A percentile compares a stretch with the other conserved stretches of the same genome.
Evolutionary conservation across 2,888 invertebrate species (phyloP).

Genomic region (Cephalotes varians): DNA sequence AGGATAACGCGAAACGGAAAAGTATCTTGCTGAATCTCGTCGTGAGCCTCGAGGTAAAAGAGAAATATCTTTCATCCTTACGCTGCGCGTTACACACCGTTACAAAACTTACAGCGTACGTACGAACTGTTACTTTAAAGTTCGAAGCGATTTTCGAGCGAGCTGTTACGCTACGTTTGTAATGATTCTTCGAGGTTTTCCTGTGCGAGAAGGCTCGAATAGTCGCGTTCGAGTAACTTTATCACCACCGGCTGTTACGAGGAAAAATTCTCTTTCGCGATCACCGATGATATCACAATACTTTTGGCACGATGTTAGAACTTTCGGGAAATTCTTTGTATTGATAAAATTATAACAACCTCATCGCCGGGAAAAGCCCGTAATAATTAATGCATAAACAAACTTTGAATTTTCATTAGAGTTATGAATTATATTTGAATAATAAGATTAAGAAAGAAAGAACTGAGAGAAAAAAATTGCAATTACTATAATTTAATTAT

Average conservation of each 20-base stretch:
- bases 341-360: not conserved
- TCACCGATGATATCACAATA: not conserved
- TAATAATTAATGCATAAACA: not conserved
- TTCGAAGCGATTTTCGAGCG: slow-evolving; percentile 33
- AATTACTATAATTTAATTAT: not conserved
- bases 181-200: slow-evolving; percentile 26
- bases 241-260: not conserved
- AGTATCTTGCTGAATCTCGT: slow-evolving; percentile 49
- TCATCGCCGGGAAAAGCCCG: not conserved
- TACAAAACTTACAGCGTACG: not conserved
- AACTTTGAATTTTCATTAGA: not conserved
- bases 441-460: not conserved
- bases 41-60: slow-evolving; percentile 23
- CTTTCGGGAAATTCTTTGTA: not conserved
- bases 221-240: slow-evolving; percentile 10
- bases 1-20: slow-evolving; percentile 45
- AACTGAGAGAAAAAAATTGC: not conserved
- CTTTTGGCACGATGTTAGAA: slow-evolving; percentile 8
- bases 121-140: slow-evolving; percentile 32
- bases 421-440: not conserved
- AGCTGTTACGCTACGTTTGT: slow-evolving; percentile 18
- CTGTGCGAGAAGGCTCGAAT: not conserved
- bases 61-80: slow-evolving; percentile 34
- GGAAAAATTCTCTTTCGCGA: slow-evolving; percentile 7
- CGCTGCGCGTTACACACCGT: not conserved